Percentiles rank a stretch among this genome's conserved stretches.
These are phyloP conservation scores for Aphelocoma coerulescens DNA, from an alignment of 2,113 vertebrate species.

Conservation along the genomic window DNA sequence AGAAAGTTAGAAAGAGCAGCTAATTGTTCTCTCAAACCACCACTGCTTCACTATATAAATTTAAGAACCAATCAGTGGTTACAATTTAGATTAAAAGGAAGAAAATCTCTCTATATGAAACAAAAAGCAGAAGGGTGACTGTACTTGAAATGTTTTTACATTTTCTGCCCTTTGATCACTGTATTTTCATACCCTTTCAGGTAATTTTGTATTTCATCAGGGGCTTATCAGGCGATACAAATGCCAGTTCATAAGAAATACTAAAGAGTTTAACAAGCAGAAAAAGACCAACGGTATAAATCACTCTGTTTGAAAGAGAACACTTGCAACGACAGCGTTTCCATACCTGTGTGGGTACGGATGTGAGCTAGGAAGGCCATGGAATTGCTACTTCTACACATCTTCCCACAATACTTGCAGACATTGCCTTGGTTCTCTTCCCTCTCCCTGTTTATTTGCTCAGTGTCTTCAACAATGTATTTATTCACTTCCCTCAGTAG, in stretches of 20 bases:
- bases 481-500: conserved; percentile 94
- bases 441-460: conserved; percentile 95
- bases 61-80: conserved; percentile 29
- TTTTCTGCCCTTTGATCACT: neutral
- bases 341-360: conserved; percentile 95
- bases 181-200: neutral
- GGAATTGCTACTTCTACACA: conserved; percentile 97
- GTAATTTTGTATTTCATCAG: neutral
- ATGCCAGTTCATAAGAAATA: neutral
- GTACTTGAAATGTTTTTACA: neutral
- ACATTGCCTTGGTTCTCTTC: conserved; percentile 95
- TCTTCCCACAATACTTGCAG: conserved; percentile 95
- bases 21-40: neutral
- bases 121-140: neutral
- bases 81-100: neutral
- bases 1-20: neutral
- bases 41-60: neutral
- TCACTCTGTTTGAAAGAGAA: neutral
- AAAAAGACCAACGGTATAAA: neutral
- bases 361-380: conserved; percentile 97
- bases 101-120: neutral
- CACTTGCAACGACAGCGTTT: neutral
- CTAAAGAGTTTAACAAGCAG: neutral
- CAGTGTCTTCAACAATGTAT: conserved; percentile 94
- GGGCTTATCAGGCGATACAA: neutral